Evolutionary conservation across 1,140 invertebrate species (phyloP), one percentile per base, ranked within the genome.

Genomic region (Hypothenemus hampei): DNA sequence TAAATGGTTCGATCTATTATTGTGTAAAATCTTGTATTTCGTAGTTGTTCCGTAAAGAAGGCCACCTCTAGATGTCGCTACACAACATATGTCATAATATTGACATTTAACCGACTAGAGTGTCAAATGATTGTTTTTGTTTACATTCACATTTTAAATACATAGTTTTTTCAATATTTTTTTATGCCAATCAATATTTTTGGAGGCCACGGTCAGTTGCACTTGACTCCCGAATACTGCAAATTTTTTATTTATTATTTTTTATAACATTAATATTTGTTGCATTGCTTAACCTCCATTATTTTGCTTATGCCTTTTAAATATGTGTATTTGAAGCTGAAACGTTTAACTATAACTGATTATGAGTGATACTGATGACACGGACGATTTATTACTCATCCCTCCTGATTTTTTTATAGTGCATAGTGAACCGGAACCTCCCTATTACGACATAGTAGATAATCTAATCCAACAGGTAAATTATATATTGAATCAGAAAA

Each of bases 341-440:
- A 41, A 22, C 8, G 11, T 16, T 19, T 41, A n/a, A n/a, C 41
- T 44, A 36, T 22, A 1, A 36, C 3, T 40, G 63, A 57, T 64
- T 62, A 89, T 89, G 86, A 88, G 85, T 79, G 86, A 88, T 67
- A 83, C 85, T 50, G 86, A 88, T 77, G 86, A 89, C 70, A 90
- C 87, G 3, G 86, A 90, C 72, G 78, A 86, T 60, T 73, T 90
- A 51, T 68, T 90, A 56, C 71, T 86, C 51, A 85, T 89, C 68
- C 85, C 86, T 44, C 86, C 87, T 7, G 80, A 87, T 70, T 81
- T 85, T 58, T 87, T 85, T 65, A 59, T 78, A 24, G 73, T 82
- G 23, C 35, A 58, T 33, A 50, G 47, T 11, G 58, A 47, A 41
- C 20, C 55, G 3, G 35, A 59, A 16, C 61, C 53, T 19, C 65